Evolutionary conservation across 1,140 invertebrate species (phyloP), one percentile per base, ranked within the genome.

Genomic region (Carcinoscorpius rotundicauda): DNA sequence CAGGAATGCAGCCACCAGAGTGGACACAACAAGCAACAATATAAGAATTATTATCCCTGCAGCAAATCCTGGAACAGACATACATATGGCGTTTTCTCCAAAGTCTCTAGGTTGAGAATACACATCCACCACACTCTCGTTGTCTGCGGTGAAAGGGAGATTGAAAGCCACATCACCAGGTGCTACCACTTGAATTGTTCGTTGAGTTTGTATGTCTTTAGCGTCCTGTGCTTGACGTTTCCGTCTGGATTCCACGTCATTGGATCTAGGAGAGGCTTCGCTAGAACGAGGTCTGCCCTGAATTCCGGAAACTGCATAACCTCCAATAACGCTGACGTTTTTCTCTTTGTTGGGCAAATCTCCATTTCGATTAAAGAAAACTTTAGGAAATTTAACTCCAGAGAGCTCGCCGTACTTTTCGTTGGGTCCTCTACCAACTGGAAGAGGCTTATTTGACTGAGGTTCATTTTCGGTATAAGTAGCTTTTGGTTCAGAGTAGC

Each of bases 91-190:
- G 67, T 87, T 90, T 4, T 71, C 67, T 5, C 75, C 64, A 52
- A 67, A 58, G 9, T 58, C 60, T 10, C 62, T 61, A 49, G 51
- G 66, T 29, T 29, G 29, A 29, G 29, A 29, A 29, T 29, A 29
- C 86, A 86, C 71, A 87, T 87, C 3, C 78, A 91, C 88, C 10
- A 89, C 87, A 11, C 87, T 89, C 73, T 91, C 88, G 76, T 92
- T 90, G 67, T 69, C 83, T 49, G 84, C 82, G 68, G 86, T 86
- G 29, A 29, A 29, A 51, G 71, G 67, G 11, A 94, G 78, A 3
- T 87, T 89, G 75, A 95, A 95, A 73, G 93, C 93, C 0, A 95
- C 91, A 74, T 95, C 92, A 57, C 91, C 92, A 0, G 92, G 91
- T 6, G 91, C 89, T 0, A 95, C 92, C 3, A 95, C 92, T 76